Base-by-base conservation (phyloP, 1,140 invertebrate species). In the Eubasilissa regina region DNA sequence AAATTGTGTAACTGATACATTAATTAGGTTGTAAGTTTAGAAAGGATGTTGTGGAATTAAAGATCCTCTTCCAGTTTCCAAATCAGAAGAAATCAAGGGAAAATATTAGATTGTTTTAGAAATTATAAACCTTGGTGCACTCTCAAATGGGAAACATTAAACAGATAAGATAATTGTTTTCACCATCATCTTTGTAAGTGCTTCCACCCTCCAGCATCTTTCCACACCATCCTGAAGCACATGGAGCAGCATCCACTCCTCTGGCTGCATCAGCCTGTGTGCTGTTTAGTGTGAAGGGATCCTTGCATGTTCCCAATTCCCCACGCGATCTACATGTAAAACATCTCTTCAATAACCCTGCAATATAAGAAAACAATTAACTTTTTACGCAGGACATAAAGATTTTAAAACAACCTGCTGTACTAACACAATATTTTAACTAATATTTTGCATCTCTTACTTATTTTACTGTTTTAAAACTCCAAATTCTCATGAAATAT, bases 221-320 rank as follows among this genome's bases (percentile, higher is more conserved):
- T 9, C 94, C 94, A 85, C 97, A 98, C 97, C 97, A 98, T 43
- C 96, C 96, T 8, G 96, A 97, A 10, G 95, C 94, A 86, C 97
- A 98, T 0, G 95, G 95, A 8, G 94, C 90, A 1, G 93, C 91
- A 80, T 94, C 91, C 0, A 97, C 92, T 7, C 95, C 95, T 68
- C 88, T 90, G 84, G 93, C 92, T 17, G 88, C 86, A 66, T 93
- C 91, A 25, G 93, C 91, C 82, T 93, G 89, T 0, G 94, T 95
- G 0, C 93, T 91, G 88, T 96, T 97, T 83, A 92, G 93, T 15
- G 87, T 91, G 84, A 97, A 97, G 19, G 94, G 93, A 91, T 98
- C 97, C 84, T 95, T 96, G 85, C 97, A 98, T 60, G 94, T 94
- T 7, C 96, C 97, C 13, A 95, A 85, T 45, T 96, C 95, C 21